A percentile compares a stretch with the other conserved stretches of the same genome.
Conservation (phyloP, 2,888 invertebrate genomes). For the Epistrophe grossulariae region DNA sequence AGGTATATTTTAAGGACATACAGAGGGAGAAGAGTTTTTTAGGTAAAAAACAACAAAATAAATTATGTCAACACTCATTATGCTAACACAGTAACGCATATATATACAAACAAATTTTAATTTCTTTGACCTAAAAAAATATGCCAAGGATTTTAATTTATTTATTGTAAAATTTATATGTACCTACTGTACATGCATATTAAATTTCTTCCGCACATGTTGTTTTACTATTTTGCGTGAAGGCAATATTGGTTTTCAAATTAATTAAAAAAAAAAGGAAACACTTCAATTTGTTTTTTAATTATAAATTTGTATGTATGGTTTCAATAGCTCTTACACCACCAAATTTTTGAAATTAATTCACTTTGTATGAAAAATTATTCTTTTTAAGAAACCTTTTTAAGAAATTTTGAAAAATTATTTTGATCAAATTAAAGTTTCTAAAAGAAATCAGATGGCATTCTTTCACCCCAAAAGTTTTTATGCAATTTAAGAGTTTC, state of each 20-base stretch:
- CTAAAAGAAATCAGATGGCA: too few relatives aligned
- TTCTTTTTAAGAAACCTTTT: too few relatives aligned
- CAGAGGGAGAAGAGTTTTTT: background rate
- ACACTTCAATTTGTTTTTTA: too few relatives aligned
- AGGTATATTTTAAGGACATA: conserved; percentile 5
- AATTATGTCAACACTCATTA: conserved; percentile 13
- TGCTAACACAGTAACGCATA: background rate
- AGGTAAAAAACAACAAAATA: background rate
- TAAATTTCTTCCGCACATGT: background rate
- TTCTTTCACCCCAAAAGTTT: too few relatives aligned
- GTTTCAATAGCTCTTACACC: too few relatives aligned
- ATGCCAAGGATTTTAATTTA: background rate
- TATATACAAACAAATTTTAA: background rate
- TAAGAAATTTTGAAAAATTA: too few relatives aligned
- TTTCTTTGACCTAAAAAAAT: conserved; percentile 5
- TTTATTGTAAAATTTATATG: background rate
- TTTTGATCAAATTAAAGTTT: too few relatives aligned
- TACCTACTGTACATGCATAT: too few relatives aligned
- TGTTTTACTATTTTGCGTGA: background rate
- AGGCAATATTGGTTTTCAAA: background rate
- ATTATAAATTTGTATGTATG: too few relatives aligned
- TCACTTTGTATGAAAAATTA: too few relatives aligned
- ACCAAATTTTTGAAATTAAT: too few relatives aligned
- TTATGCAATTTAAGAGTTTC: too few relatives aligned
- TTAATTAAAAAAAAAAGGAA: background rate